These are phyloP conservation scores for Chloebia gouldiae DNA, from an alignment of 2,113 vertebrate genomes.

Conservation along the genomic window DNA sequence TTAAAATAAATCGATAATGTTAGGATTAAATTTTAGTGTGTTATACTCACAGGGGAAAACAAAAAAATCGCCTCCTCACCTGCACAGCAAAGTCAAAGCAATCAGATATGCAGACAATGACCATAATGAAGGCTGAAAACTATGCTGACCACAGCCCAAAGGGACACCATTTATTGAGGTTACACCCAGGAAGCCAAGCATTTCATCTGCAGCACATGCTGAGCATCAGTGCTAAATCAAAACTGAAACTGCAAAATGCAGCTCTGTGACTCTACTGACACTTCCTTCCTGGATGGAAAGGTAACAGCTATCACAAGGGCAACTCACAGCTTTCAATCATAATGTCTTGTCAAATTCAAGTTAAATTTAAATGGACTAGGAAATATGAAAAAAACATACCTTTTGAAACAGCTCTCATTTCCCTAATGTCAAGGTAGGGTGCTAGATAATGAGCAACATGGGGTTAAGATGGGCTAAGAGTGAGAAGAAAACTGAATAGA, in stretches of 20 bases:
- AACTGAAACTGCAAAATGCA: conserved; percentile 39
- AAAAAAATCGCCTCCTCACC: neutral
- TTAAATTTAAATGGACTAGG: neutral
- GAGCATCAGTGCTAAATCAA: neutral
- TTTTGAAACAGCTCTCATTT: neutral
- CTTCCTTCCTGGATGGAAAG: neutral
- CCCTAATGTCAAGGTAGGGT: neutral
- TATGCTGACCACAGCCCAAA: neutral
- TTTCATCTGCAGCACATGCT: neutral
- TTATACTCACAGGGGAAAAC: neutral
- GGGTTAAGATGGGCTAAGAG: neutral
- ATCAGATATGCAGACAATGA: neutral
- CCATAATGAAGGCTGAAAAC: neutral
- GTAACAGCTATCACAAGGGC: neutral
- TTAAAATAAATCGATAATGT: neutral
- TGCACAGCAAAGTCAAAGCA: neutral
- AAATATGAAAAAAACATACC: neutral
- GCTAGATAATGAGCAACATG: neutral
- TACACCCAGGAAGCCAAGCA: neutral
- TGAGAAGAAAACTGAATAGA: neutral
- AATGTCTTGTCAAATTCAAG: neutral
- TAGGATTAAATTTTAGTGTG: neutral
- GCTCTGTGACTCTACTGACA: neutral
- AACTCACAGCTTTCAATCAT: neutral
- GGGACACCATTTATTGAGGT: neutral